A percentile compares a stretch with the other conserved stretches of the same genome.
These are phyloP conservation scores for Clarias magur DNA, from an alignment of 2,113 vertebrate species.

Conservation along the genomic window DNA sequence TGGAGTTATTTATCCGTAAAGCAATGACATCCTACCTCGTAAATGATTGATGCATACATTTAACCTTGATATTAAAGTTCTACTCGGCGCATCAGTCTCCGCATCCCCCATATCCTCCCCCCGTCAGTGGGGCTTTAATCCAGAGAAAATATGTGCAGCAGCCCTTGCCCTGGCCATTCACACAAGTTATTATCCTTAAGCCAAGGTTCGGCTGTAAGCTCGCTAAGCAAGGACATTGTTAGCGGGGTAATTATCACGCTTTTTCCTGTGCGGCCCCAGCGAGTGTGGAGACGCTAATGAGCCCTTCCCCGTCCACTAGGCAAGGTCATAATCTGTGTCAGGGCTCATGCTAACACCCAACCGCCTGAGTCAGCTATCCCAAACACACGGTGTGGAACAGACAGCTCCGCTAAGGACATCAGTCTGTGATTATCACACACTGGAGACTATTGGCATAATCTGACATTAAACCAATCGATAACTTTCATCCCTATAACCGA, in stretches of 20 bases:
- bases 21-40: neutral
- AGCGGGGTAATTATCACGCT: conserved; percentile 75
- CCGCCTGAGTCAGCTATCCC: conserved; percentile 82
- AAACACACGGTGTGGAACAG: conserved; percentile 44
- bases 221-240: conserved; percentile 74
- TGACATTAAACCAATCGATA: conserved; percentile 68
- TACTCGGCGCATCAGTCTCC: conserved; percentile 58
- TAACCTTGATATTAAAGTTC: conserved; percentile 50
- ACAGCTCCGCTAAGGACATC: conserved; percentile 73
- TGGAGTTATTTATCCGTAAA: neutral
- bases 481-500: conserved; percentile 54
- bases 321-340: conserved; percentile 75
- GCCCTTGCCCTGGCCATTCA: conserved; percentile 66
- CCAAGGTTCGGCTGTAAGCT: conserved; percentile 68
- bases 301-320: conserved; percentile 63
- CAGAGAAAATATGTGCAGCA: conserved; percentile 69
- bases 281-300: conserved; percentile 67
- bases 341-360: conserved; percentile 69
- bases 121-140: conserved; percentile 52
- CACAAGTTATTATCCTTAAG: conserved; percentile 70
- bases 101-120: conserved; percentile 59
- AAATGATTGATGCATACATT: conserved; percentile 37
- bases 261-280: conserved; percentile 70
- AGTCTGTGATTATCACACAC: conserved; percentile 67
- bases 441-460: conserved; percentile 69